Base-by-base conservation (phyloP, 2,113 vertebrate genomes). In the Trochalopteron elliotii region DNA sequence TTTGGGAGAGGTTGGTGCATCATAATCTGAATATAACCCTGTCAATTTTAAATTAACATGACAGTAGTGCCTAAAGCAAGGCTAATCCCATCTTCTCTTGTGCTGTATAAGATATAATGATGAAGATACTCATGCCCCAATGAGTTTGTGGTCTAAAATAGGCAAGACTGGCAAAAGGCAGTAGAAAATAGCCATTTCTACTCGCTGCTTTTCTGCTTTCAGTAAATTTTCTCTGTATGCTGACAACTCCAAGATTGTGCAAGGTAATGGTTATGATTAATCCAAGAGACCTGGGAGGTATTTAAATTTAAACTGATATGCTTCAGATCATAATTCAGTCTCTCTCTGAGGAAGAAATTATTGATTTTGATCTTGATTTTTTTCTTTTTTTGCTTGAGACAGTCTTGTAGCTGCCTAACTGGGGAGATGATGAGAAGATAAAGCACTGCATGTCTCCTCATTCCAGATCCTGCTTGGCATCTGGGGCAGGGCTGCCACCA, bases 251-350 rank as follows among this genome's bases (percentile, higher is more conserved):
- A 78, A 42, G 47, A 42, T 28, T 77, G 12, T 80, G 9, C 50
- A 37, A 81, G 55, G 55, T 74, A 91, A 83, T 45, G n/a, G 57
- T 33, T 77, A 18, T 71, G 86, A 92, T 84, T 78, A 89, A 91
- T 44, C 25, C n/a, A 81, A 39, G 42, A 72, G 28, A 37, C 24
- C 35, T 69, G 56, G 12, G 37, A 86, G 50, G 28, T 76, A 56
- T 63, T 93, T 91, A 80, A 91, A 70, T 69, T 94, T 89, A 74
- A 93, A 42, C 35, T 56, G 39, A 20, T 64, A 33, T 39, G 33
- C 17, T 78, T 89, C 74, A 45, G 33, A 47, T 59, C 47, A 82
- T 59, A 95, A 55, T 24, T 72, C 39, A 75, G 2, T 50, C 17
- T 42, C 22, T 86, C 23, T 63, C 57, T 42, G 27, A 59, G 35